A percentile compares a stretch with the other conserved stretches of the same genome.
These are phyloP conservation scores for Ellobius talpinus DNA, from an alignment of 2,113 vertebrate species.

Conservation along the genomic window DNA sequence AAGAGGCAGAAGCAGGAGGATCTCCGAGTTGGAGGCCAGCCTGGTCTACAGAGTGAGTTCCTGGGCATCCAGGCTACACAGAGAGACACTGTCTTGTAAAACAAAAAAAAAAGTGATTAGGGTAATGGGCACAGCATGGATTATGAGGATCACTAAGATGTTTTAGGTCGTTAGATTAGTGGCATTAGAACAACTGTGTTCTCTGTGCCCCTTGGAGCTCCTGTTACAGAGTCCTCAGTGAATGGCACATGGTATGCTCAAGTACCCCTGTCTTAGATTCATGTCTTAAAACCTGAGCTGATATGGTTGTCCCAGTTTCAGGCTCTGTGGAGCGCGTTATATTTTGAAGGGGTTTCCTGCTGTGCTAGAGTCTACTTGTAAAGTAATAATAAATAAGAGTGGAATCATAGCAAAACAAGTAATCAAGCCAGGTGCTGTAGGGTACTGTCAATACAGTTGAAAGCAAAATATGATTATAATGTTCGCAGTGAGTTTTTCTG, in stretches of 20 bases:
- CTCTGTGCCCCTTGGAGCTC: background rate
- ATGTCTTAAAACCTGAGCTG: conserved; percentile 59
- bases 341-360: conserved; percentile 76
- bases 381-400: conserved; percentile 71
- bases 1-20: background rate
- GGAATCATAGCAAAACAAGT: conserved; percentile 72
- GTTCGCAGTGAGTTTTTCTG: conserved; percentile 57
- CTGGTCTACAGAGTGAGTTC: background rate
- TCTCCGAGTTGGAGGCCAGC: background rate
- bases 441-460: conserved; percentile 64
- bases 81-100: background rate
- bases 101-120: background rate
- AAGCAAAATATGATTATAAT: conserved; percentile 55
- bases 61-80: background rate
- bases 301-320: conserved; percentile 56
- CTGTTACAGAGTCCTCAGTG: background rate
- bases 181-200: background rate
- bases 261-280: conserved; percentile 59
- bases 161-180: conserved; percentile 15
- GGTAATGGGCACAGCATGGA: background rate
- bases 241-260: conserved; percentile 23
- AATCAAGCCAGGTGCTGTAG: conserved; percentile 70
- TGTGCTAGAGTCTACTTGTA: conserved; percentile 72
- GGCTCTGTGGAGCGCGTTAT: conserved; percentile 61
- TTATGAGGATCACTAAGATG: background rate